phyloP scores from a whole-genome alignment of 2,888 invertebrate species.

The Erynnis tages region DNA sequence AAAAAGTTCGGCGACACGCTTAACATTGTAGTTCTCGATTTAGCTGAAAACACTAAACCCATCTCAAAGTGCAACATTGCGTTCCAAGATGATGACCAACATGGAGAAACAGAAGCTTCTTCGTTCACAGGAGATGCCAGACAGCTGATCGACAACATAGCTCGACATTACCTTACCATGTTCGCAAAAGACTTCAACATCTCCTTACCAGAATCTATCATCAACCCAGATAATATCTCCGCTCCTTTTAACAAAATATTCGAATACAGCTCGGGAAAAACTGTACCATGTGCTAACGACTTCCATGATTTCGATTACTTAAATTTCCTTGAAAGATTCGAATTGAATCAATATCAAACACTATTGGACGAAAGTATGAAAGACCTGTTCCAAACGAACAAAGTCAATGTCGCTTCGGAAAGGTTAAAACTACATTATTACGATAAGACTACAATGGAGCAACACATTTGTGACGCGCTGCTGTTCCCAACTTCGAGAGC shows the following conservation, averaged over 20 bases:
- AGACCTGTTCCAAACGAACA: conserved; percentile 52
- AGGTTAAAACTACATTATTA: conserved; percentile 51
- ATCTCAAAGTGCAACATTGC: conserved; percentile 54
- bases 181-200: conserved; percentile 59
- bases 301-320: conserved; percentile 64
- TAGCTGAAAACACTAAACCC: conserved; percentile 36
- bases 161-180: conserved; percentile 51
- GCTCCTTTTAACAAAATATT: conserved; percentile 56
- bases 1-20: conserved; percentile 64
- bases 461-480: conserved; percentile 56
- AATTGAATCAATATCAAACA: conserved; percentile 65
- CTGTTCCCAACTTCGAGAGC: conserved; percentile 60
- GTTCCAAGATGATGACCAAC: conserved; percentile 43
- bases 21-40: conserved; percentile 66
- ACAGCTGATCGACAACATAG: conserved; percentile 46
- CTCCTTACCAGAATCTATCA: conserved; percentile 54
- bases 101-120: conserved; percentile 29
- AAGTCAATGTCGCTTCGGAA: conserved; percentile 37
- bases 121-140: conserved; percentile 35
- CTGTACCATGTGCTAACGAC: conserved; percentile 47
- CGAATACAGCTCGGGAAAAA: conserved; percentile 56
- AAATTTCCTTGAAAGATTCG: conserved; percentile 59
- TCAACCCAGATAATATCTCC: conserved; percentile 43
- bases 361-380: conserved; percentile 56
- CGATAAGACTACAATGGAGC: conserved; percentile 68